Conservation (phyloP, 2,888 invertebrate species). For the Parthenolecanium corni region DNA sequence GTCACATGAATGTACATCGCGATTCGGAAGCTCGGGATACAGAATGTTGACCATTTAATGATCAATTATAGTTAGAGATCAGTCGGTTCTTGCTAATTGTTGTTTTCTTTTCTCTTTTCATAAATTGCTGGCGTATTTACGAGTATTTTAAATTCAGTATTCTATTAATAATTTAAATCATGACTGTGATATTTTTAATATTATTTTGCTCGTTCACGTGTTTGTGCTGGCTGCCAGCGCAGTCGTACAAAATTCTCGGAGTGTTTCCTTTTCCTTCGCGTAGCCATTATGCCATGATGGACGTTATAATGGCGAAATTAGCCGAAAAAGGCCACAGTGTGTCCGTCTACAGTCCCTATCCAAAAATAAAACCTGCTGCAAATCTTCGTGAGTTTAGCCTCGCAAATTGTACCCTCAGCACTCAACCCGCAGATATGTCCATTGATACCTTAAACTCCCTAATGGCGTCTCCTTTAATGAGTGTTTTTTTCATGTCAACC, state of each 20-base stretch:
- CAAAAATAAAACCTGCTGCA: conserved; percentile 2
- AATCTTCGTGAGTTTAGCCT: conserved; percentile 13
- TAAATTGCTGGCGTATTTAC: too few species aligned
- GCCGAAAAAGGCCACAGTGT: conserved; percentile 29
- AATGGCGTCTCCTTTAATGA: background rate
- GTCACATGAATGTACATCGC: too few species aligned
- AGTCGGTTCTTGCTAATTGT: too few species aligned
- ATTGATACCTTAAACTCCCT: background rate
- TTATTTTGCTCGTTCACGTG: too few species aligned
- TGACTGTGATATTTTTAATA: too few species aligned
- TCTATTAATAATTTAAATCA: too few species aligned
- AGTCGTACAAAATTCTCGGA: conserved; percentile 21
- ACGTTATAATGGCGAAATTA: conserved; percentile 16
- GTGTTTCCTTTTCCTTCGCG: conserved; percentile 24
- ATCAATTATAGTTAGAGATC: too few species aligned
- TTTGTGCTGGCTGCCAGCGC: background rate
- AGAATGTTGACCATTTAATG: too few species aligned
- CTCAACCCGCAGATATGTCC: background rate
- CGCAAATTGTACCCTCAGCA: background rate
- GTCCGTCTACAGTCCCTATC: conserved; percentile 22
- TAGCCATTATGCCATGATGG: conserved; percentile 28
- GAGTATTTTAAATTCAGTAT: too few species aligned
- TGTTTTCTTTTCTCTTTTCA: too few species aligned
- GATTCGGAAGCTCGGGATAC: too few species aligned
- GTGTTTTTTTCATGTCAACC: background rate